A percentile compares a stretch with the other conserved stretches of the same genome.
Conservation (phyloP, 1,140 invertebrate genomes). For the Ladona fulva region DNA sequence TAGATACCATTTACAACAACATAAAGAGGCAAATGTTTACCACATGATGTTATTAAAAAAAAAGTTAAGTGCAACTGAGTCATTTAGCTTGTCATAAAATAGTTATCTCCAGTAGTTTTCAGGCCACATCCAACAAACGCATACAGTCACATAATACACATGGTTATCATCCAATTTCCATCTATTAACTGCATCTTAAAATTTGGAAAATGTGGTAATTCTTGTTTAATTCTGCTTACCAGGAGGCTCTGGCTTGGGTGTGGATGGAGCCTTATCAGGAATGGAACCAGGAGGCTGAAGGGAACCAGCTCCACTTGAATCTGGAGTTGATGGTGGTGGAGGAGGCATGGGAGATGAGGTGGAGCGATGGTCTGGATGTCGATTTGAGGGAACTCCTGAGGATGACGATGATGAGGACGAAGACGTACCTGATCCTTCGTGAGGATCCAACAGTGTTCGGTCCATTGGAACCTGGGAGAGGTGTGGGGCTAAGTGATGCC, state of each 20-base stretch:
- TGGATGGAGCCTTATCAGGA: conserved; percentile 38
- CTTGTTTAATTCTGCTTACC: neutral
- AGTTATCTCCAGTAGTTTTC: no score
- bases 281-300: conserved; percentile 21
- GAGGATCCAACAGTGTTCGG: conserved; percentile 63
- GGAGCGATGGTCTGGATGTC: conserved; percentile 28
- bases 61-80: no score
- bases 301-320: conserved; percentile 25
- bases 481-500: conserved; percentile 71
- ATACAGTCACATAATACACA: no score
- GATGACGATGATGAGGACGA: conserved; percentile 32
- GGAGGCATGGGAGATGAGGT: conserved; percentile 51
- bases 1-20: no score
- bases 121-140: no score
- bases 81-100: no score
- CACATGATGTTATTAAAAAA: no score
- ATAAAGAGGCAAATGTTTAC: no score
- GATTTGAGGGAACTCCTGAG: conserved; percentile 26
- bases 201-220: no score
- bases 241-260: conserved; percentile 42
- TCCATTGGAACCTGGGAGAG: conserved; percentile 71
- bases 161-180: no score
- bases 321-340: conserved; percentile 46
- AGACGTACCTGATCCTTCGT: conserved; percentile 37
- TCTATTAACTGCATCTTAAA: no score